Evolutionary conservation across 2,888 invertebrate genomes (phyloP).

Genomic region (Agonopterix arenella): DNA sequence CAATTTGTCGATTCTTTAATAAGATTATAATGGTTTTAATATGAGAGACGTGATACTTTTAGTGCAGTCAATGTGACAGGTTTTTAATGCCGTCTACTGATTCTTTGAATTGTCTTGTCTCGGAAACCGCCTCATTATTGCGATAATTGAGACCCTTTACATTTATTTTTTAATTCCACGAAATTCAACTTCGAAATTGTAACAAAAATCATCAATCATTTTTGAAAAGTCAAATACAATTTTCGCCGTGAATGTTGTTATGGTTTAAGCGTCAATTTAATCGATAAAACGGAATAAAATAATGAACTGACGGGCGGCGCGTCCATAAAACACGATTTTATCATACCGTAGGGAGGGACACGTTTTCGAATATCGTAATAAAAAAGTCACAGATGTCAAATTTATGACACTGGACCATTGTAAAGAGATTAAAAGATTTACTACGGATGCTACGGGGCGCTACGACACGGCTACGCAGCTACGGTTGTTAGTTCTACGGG

Average conservation of each 20-base stretch:
- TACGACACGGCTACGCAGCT: slow-evolving; percentile 30
- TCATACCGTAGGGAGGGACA: slow-evolving; percentile 70
- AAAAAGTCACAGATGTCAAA: slow-evolving; percentile 76
- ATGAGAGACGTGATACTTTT: no score
- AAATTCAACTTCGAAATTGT: no score
- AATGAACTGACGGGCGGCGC: slow-evolving; percentile 61
- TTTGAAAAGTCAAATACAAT: no score
- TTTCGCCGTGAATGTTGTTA: slow-evolving; percentile 12
- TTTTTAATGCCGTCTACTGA: no score
- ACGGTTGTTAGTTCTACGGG: slow-evolving; percentile 40
- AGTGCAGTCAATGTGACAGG: no score
- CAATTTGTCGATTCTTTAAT: no score
- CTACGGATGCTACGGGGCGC: slow-evolving; percentile 43
- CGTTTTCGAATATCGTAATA: slow-evolving; percentile 74
- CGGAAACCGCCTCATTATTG: no score
- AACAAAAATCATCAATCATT: no score
- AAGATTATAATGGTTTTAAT: no score
- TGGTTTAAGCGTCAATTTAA: slow-evolving; percentile 46
- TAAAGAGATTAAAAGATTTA: slow-evolving; percentile 76
- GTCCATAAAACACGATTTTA: slow-evolving; percentile 74
- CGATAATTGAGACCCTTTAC: no score
- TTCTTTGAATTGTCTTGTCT: no score
- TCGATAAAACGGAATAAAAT: slow-evolving; percentile 65
- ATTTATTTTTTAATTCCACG: no score
- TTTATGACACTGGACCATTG: slow-evolving; percentile 73